These are phyloP conservation scores for Limnephilus rhombicus DNA, from an alignment of 2,888 invertebrate species.

Conservation along the genomic window DNA sequence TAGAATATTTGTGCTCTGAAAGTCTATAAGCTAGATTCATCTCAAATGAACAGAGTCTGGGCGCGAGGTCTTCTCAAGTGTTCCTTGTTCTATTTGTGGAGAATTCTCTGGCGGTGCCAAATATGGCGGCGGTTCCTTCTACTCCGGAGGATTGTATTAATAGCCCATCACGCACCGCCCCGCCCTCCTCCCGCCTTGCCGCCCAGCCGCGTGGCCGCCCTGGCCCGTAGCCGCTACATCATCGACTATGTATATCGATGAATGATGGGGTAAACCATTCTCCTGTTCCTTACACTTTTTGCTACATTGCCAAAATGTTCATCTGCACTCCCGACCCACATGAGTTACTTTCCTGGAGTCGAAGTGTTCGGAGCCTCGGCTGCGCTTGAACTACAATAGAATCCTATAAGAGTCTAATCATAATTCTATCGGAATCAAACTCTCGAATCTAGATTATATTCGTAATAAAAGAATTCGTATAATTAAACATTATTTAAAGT, in stretches of 20 bases:
- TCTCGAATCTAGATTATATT: background rate
- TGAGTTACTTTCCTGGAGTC: conserved; percentile 45
- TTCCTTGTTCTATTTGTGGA: conserved; percentile 60
- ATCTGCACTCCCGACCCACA: conserved; percentile 29
- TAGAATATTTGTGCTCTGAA: background rate
- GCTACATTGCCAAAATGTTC: conserved; percentile 55
- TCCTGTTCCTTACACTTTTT: conserved; percentile 48
- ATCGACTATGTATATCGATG: conserved; percentile 59
- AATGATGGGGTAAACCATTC: conserved; percentile 61
- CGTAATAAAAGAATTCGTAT: background rate
- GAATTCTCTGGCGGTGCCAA: conserved; percentile 57
- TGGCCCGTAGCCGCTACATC: conserved; percentile 33
- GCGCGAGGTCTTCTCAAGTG: conserved; percentile 58
- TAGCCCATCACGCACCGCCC: conserved; percentile 32
- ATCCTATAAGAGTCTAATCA: background rate
- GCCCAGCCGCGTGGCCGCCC: conserved; percentile 11
- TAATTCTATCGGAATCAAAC: background rate
- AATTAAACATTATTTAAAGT: background rate
- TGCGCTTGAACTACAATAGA: background rate
- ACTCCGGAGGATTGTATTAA: conserved; percentile 46
- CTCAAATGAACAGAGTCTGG: conserved; percentile 43
- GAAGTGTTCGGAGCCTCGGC: conserved; percentile 29
- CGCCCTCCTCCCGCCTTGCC: conserved; percentile 7
- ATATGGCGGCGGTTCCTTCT: conserved; percentile 62
- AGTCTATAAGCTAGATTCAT: conserved; percentile 28